phyloP scores from a whole-genome alignment of 2,797 vertebrate genomes.

The Hoplostethus atlanticus region DNA sequence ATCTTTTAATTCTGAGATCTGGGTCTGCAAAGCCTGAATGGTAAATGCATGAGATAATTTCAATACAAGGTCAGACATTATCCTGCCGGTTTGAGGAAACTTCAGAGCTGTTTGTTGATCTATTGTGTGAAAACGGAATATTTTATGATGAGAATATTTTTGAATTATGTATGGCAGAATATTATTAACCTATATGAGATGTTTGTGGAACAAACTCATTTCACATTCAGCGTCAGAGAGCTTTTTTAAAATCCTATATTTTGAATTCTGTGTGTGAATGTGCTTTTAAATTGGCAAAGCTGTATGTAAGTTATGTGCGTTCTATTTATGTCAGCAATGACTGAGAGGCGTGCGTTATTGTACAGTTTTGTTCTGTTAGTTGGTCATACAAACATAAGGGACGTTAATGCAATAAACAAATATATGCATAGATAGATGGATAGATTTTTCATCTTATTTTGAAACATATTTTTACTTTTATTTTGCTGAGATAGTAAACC shows the following conservation, averaged over 20 bases:
- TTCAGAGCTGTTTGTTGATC: slow-evolving; percentile 38
- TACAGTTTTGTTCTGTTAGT: no score
- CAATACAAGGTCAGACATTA: not conserved
- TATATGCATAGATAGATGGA: no score
- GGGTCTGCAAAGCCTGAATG: not conserved
- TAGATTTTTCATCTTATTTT: no score
- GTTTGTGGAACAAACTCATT: slow-evolving; percentile 56
- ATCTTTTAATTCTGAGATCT: not conserved
- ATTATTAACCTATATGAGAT: slow-evolving; percentile 72
- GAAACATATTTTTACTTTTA: no score
- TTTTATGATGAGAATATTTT: slow-evolving; percentile 60
- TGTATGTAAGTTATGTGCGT: not conserved
- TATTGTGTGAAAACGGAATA: slow-evolving; percentile 69
- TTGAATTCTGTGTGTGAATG: slow-evolving; percentile 46
- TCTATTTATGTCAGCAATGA: no score
- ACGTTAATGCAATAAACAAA: no score
- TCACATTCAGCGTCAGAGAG: slow-evolving; percentile 50
- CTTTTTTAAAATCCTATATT: slow-evolving; percentile 25
- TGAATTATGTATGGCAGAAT: slow-evolving; percentile 76
- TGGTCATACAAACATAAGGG: no score
- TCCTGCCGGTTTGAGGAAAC: slow-evolving; percentile 37
- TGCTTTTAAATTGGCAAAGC: slow-evolving; percentile 23
- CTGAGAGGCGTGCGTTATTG: no score
- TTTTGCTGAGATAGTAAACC: no score
- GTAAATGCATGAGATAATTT: slow-evolving; percentile 6